Evolutionary conservation across 2,113 vertebrate genomes (phyloP).

Genomic region (Erythrocercus mccallii): DNA sequence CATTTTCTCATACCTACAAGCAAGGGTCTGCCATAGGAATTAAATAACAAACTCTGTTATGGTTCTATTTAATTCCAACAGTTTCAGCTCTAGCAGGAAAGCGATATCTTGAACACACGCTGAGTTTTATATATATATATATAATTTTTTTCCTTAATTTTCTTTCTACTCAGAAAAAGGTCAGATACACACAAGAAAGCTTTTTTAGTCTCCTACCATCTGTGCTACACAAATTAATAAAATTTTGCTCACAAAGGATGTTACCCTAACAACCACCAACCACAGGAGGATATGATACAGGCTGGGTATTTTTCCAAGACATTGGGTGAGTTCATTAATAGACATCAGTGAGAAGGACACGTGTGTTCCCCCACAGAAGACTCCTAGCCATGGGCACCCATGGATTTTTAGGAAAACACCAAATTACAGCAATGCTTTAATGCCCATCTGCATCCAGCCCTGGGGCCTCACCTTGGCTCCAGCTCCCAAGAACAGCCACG

Average conservation of each 20-base stretch:
- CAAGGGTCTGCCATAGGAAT: neutral
- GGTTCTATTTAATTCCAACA: neutral
- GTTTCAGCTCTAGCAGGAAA: neutral
- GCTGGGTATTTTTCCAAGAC: neutral
- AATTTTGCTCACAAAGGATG: neutral
- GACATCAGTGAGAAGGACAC: neutral
- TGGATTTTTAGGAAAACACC: neutral
- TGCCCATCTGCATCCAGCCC: neutral
- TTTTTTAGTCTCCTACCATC: neutral
- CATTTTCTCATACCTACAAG: neutral
- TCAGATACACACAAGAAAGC: neutral
- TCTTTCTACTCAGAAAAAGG: neutral
- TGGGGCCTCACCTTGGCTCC: neutral
- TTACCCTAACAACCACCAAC: constrained; percentile 24
- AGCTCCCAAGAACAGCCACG: neutral
- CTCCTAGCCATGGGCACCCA: neutral
- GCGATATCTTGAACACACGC: neutral
- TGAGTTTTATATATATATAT: neutral
- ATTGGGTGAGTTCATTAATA: neutral
- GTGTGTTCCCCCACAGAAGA: neutral
- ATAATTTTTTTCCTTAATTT: neutral
- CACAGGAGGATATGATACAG: neutral
- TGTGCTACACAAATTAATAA: neutral
- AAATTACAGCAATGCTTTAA: neutral
- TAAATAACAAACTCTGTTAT: neutral